Base-by-base conservation (phyloP, 2,888 invertebrate genomes). In the Periphyllus acericola region DNA sequence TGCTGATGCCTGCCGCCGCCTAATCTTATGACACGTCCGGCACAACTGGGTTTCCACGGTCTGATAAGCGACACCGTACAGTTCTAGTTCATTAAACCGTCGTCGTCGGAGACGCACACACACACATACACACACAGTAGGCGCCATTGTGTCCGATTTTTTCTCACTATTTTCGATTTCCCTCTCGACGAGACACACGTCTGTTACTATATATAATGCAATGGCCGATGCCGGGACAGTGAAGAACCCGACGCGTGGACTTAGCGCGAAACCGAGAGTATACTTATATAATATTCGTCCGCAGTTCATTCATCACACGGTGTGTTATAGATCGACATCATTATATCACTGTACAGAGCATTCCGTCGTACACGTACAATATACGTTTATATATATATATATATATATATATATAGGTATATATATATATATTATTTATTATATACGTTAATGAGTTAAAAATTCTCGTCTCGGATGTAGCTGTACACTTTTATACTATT, bases 31-130 rank as follows among this genome's bases (percentile, higher is more conserved):
- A 29, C 80, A 40, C 80, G 36, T 79, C 72, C 32, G 86, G 60
- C n/a, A 17, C 76, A 84, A 84, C 83, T 84, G 76, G 83, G 87
- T 87, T 81, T 81, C 87, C 87, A 87, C 81, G 81, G 81, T 87
- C 87, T 87, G 74, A 74, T 87, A 87, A 87, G 25, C 81, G 68
- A 36, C 75, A 75, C 40, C 36, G 66, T 29, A n/a, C 36, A 74
- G 85, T 86, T 80, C 80, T 80, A 86, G 74, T 87, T 81, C 80
- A 87, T 87, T 87, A 74, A 74, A 87, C 86, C 80, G 79, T 29
- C 60, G 25, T 46, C 81, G 68, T 36, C n/a, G 40, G 25, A 71
- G n/a, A 66, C n/a, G 11, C 29, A 68, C 68, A 68, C 11, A 68
- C 29, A 55, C 55, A 17, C 71, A 32, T 17, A 74, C 29, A 32